phyloP scores from a whole-genome alignment of 2,797 vertebrate species.

The Buceros bicornis region DNA sequence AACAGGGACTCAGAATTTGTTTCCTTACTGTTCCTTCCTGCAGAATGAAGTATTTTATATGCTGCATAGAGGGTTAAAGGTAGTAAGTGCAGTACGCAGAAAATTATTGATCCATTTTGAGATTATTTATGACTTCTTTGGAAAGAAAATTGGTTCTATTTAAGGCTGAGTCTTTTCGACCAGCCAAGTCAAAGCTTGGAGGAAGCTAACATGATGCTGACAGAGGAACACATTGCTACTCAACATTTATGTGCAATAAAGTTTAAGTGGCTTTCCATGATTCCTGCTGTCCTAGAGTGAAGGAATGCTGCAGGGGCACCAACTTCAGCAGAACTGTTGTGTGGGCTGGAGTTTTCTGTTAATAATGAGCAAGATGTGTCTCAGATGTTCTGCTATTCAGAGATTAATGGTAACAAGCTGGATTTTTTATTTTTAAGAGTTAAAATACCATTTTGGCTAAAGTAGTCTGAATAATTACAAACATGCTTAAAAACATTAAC shows the following conservation, averaged over 20 bases:
- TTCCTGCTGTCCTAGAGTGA: rapidly evolving
- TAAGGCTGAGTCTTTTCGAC: not conserved
- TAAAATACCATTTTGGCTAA: not conserved
- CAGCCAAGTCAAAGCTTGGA: not conserved
- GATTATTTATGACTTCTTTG: not conserved
- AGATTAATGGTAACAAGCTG: not conserved
- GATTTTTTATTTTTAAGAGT: not conserved
- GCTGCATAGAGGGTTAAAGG: not conserved
- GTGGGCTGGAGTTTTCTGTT: not conserved
- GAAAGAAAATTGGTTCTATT: not conserved
- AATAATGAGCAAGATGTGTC: not conserved
- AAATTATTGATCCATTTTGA: not conserved
- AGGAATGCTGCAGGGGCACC: not conserved
- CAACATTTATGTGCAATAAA: not conserved
- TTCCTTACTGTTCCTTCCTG: not conserved
- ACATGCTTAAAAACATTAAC: not conserved
- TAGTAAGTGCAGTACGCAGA: not conserved
- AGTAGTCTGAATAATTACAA: not conserved
- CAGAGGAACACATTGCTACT: not conserved
- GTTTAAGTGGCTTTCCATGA: not conserved
- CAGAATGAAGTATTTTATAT: not conserved
- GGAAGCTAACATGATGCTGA: not conserved
- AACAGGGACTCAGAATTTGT: not conserved
- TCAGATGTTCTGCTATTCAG: not conserved
- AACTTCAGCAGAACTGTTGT: not conserved